These are phyloP conservation scores for Tauraco erythrolophus DNA, from an alignment of 2,113 vertebrate genomes.

Conservation along the genomic window DNA sequence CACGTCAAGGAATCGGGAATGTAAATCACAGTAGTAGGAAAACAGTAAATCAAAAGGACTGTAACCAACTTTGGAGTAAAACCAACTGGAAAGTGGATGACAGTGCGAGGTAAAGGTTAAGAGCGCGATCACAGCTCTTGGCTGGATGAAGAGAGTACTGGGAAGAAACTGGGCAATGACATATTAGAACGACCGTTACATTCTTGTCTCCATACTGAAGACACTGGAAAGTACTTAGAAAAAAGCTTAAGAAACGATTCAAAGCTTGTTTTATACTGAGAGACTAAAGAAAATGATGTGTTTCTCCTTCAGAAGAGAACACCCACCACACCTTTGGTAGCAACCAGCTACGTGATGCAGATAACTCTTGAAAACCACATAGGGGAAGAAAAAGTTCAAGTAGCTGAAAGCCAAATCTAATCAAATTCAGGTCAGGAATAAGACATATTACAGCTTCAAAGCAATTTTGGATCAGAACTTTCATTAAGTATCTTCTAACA, in stretches of 20 bases:
- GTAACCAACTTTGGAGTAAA: background rate
- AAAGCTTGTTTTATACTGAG: background rate
- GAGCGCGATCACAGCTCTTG: background rate
- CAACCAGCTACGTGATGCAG: background rate
- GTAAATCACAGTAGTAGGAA: background rate
- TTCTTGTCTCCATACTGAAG: background rate
- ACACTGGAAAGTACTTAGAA: background rate
- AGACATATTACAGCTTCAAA: background rate
- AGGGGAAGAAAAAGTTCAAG: background rate
- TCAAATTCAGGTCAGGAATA: background rate
- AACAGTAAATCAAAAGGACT: background rate
- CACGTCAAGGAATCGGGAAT: background rate
- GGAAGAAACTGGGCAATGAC: background rate
- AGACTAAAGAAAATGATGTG: background rate
- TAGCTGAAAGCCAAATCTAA: background rate
- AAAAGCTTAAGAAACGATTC: background rate
- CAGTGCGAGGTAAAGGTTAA: background rate
- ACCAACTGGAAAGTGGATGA: background rate
- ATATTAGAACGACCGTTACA: background rate
- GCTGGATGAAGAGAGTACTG: background rate
- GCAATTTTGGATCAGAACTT: background rate
- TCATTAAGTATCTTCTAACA: background rate
- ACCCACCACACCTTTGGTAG: background rate
- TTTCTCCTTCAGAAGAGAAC: background rate
- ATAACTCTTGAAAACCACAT: background rate